Evolutionary conservation across 2,888 invertebrate species (phyloP), one percentile per base, ranked within the genome.

Genomic region (Eucera pruinosa): DNA sequence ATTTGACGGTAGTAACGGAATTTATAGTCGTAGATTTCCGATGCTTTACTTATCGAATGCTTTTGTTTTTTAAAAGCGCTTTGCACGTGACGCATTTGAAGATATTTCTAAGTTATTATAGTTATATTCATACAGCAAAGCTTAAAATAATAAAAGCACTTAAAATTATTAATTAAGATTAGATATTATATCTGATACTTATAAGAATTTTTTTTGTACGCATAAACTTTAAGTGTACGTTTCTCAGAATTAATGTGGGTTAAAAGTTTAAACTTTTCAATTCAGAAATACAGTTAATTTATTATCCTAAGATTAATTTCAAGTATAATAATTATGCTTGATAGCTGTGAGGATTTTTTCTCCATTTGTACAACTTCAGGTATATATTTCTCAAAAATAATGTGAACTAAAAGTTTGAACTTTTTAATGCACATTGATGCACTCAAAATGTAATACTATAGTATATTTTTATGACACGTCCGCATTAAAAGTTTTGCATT

Each of bases 71-170:
- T n/a, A 25, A 23, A 62, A 18, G n/a, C 41, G 36, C 48, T 48
- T 62, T 62, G 48, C 61, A 36, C 48, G 61, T 36, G n/a, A 43
- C 39, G 23, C 13, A 43, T 3, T 5, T 33, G 3, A 5, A 33
- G 33, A 33, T 33, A 33, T 33, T 33, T n/a, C n/a, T n/a, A n/a
- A n/a, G 7, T 33, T 33, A 33, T 33, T 33, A 33, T 33, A 5
- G 7, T 3, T 5, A 33, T 33, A 33, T 33, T 33, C 3, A 5
- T 36, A 36, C 11, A 36, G 9, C 36, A 6, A 11, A 9, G 11
- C 36, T 2, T 36, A 36, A 36, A 25, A 25, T 25, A 15, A 13
- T 13, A 25, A 48, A 13, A 48, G 15, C 2, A 41, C n/a, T 41
- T 15, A 9, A 36, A 36, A 9, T 5, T 41, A 41, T 41, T 41